Evolutionary conservation across 2,888 invertebrate genomes (phyloP), one percentile per base, ranked within the genome.

Genomic region (Phengaris alcon): DNA sequence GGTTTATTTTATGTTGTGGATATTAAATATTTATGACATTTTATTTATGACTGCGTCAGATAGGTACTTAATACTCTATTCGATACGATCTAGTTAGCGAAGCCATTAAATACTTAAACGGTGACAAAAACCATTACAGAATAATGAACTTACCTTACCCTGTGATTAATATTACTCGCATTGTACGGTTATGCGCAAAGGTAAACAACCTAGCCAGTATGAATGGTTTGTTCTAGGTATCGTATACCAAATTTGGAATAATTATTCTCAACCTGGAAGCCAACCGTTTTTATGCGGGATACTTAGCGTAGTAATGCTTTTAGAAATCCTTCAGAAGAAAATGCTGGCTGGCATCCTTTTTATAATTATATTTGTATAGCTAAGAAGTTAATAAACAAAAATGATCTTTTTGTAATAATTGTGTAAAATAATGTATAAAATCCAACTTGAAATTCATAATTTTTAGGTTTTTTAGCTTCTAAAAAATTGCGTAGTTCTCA

Each of bases 191-290:
- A 64, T 64, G 51, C 52, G 70, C 10, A 54, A 35, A 54, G 72
- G 72, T 72, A 54, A 72, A 35, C 72, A 72, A 72, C 72, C 72
- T 72, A 54, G 35, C 35, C 54, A 52, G 52, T 22, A 72, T 72
- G 52, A 72, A 72, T 72, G 72, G 72, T 72, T 72, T 54, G 52
- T 72, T 72, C 72, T 72, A 72, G 72, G 72, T 72, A 72, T 35
- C 7, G 72, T 54, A 54, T 72, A 52, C 72, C 72, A 72, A 72
- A 72, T 72, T 54, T 72, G 72, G 72, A 52, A 72, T 72, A 72
- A 72, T 72, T 54, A 72, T 12, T 52, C 72, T 72, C 72, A 52
- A 54, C 72, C 54, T 72, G 72, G 54, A 72, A 52, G 72, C 35
- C 12, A 54, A 6, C 35, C 54, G 12, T 54, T 72, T 72, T 72